Conservation (phyloP, 1,140 invertebrate species). For the Oedothorax gibbosus region DNA sequence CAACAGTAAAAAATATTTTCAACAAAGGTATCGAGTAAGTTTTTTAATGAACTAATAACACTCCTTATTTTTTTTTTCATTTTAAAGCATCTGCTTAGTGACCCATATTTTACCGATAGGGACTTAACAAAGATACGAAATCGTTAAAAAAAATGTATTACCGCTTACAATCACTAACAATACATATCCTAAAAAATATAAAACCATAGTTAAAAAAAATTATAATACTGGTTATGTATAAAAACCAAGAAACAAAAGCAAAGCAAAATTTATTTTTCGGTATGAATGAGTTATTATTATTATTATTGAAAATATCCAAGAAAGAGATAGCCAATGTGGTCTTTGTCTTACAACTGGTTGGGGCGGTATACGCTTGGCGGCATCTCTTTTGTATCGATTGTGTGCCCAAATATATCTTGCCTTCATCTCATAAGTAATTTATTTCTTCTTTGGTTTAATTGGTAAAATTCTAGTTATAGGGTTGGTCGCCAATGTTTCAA, state of each 20-base stretch:
- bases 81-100: background rate
- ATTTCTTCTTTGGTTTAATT: constrained; percentile 34
- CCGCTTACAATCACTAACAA: constrained; percentile 13
- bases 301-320: constrained; percentile 12
- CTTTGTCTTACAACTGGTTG: constrained; percentile 43
- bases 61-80: too few species aligned
- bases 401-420: constrained; percentile 29
- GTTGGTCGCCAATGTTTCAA: too few species aligned
- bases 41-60: too few species aligned
- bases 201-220: background rate
- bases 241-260: constrained; percentile 20
- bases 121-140: background rate
- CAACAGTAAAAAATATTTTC: too few species aligned
- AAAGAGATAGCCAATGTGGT: constrained; percentile 15
- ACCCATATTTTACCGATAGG: background rate
- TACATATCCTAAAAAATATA: background rate
- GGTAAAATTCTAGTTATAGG: too few species aligned
- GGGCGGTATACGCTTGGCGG: constrained; percentile 35
- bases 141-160: constrained; percentile 27
- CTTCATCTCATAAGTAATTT: constrained; percentile 50
- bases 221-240: background rate
- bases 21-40: too few species aligned
- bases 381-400: constrained; percentile 48
- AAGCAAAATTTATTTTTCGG: background rate
- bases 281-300: constrained; percentile 35